Evolutionary conservation across 2,113 vertebrate species (phyloP).

Genomic region (Trinectes maculatus): DNA sequence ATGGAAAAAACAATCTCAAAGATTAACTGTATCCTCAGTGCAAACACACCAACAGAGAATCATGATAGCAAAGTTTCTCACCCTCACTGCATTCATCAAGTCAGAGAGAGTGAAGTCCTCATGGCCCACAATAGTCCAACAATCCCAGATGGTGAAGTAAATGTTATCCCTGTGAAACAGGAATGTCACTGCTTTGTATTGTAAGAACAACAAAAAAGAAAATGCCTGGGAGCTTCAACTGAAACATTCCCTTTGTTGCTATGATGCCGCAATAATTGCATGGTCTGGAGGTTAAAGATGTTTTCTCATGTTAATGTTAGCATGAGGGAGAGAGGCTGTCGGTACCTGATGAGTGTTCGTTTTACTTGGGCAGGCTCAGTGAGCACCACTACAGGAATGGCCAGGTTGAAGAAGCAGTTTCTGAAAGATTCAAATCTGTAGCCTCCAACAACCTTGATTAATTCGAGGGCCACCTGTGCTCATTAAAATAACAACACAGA

Average conservation of each 20-base stretch:
- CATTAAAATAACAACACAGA: neutral
- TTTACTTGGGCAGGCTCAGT: conserved; percentile 92
- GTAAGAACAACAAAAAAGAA: neutral
- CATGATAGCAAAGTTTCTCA: conserved; percentile 68
- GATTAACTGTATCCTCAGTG: neutral
- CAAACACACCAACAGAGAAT: neutral
- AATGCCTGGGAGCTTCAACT: neutral
- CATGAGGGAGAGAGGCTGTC: neutral
- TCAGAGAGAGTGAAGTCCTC: conserved; percentile 96
- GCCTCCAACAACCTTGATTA: conserved; percentile 91
- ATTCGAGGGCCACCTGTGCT: conserved; percentile 91
- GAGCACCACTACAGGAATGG: conserved; percentile 94
- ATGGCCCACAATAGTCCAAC: conserved; percentile 92
- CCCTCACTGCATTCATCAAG: conserved; percentile 95
- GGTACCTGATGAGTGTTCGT: conserved; percentile 92
- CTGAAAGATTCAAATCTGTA: conserved; percentile 90
- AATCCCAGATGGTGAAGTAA: conserved; percentile 98
- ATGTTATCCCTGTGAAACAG: conserved; percentile 87
- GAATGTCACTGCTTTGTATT: conserved; percentile 9
- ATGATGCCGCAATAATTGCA: neutral
- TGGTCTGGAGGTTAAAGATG: no score
- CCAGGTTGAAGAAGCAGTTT: conserved; percentile 98
- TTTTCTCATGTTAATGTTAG: no score
- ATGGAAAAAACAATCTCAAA: neutral
- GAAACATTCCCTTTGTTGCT: neutral